Conservation (phyloP, 2,113 vertebrate genomes). For the Istiophorus platypterus region DNA sequence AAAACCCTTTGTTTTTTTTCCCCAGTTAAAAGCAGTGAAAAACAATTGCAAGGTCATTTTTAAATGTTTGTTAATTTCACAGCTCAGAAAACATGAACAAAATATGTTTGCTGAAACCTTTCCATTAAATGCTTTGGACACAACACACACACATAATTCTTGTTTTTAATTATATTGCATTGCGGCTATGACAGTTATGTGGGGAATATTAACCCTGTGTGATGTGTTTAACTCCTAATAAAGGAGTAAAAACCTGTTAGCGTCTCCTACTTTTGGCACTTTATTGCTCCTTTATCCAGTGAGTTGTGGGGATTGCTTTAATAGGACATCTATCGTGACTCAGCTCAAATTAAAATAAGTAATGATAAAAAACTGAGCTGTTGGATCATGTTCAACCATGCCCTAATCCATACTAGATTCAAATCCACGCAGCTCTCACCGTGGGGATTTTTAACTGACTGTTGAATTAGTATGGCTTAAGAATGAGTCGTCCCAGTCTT, state of each 20-base stretch:
- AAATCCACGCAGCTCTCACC: background rate
- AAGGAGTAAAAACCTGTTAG: background rate
- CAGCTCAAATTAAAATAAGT: too few species aligned
- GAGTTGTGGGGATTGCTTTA: too few species aligned
- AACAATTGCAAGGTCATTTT: background rate
- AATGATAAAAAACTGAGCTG: too few species aligned
- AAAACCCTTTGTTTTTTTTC: background rate
- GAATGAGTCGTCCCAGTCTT: background rate
- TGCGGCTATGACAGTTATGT: background rate
- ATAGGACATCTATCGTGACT: too few species aligned
- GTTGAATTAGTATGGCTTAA: background rate
- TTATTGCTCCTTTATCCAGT: too few species aligned
- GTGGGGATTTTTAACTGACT: background rate
- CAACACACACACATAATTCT: background rate
- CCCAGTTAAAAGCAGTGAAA: too few species aligned
- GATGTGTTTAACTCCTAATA: background rate
- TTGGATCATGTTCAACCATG: background rate
- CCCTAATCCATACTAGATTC: background rate
- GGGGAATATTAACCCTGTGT: background rate
- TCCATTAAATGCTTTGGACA: background rate
- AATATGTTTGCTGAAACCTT: background rate
- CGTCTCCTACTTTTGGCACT: too few species aligned
- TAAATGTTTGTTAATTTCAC: background rate
- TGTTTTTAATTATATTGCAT: background rate
- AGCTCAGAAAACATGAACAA: background rate